phyloP scores from a whole-genome alignment of 1,140 invertebrate genomes.

The Cherax destructor region DNA sequence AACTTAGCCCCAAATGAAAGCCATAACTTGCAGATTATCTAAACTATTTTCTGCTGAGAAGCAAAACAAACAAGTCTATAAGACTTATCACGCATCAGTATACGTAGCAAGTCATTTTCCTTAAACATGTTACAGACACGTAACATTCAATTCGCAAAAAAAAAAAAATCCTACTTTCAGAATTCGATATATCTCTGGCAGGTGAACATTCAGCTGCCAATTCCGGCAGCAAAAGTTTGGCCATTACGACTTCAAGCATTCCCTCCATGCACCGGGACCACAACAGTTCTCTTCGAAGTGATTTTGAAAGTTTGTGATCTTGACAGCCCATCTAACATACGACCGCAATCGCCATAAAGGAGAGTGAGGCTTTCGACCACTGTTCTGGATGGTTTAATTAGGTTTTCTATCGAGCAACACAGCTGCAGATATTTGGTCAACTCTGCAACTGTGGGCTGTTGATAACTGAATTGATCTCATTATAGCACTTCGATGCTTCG shows the following conservation, averaged over 20 bases:
- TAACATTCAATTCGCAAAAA: neutral
- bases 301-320: conserved; percentile 1
- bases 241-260: neutral
- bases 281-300: neutral
- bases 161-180: neutral
- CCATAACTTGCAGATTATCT: too few relatives aligned
- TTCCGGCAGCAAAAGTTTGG: neutral
- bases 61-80: neutral
- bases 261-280: neutral
- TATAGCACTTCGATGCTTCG: too few relatives aligned
- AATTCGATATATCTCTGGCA: neutral
- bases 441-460: too few relatives aligned
- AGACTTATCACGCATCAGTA: neutral
- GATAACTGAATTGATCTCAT: too few relatives aligned
- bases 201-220: neutral
- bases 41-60: too few relatives aligned
- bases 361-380: neutral
- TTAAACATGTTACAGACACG: neutral
- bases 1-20: too few relatives aligned
- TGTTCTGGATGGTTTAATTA: neutral
- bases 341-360: neutral
- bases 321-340: neutral
- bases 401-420: neutral
- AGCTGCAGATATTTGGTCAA: too few relatives aligned
- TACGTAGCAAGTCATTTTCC: neutral